Percentiles rank a stretch among this genome's conserved stretches.
These are phyloP conservation scores for Acronicta aceris DNA, from an alignment of 2,888 invertebrate genomes.

Conservation along the genomic window DNA sequence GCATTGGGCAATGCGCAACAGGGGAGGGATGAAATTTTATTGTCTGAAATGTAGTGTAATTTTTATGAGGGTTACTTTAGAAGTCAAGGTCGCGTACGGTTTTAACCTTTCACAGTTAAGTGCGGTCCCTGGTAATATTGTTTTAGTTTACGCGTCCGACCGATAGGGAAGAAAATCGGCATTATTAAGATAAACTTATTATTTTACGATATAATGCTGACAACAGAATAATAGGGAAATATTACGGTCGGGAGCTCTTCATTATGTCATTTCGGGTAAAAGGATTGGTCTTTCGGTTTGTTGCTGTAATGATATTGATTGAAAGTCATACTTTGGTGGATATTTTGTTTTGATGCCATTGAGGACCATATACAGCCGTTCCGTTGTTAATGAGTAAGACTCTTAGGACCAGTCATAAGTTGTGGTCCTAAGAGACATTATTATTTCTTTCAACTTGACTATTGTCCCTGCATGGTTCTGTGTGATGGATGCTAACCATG, in stretches of 20 bases:
- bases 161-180: conserved; percentile 19
- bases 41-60: conserved; percentile 51
- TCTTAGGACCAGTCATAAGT: too few relatives aligned
- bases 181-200: conserved; percentile 30
- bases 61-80: conserved; percentile 41
- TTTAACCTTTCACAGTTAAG: conserved; percentile 42
- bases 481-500: too few relatives aligned
- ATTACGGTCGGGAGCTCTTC: conserved; percentile 13
- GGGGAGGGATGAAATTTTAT: conserved; percentile 46
- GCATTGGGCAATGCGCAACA: conserved; percentile 47
- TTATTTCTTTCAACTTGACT: too few relatives aligned
- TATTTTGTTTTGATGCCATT: not conserved
- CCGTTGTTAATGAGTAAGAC: too few relatives aligned
- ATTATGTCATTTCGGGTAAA: conserved; percentile 19
- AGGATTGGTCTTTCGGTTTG: not conserved
- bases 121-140: conserved; percentile 36
- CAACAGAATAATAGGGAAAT: conserved; percentile 2
- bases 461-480: too few relatives aligned
- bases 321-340: not conserved
- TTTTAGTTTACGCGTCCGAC: conserved; percentile 22
- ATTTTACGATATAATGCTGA: conserved; percentile 30
- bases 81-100: conserved; percentile 42
- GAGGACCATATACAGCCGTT: too few relatives aligned
- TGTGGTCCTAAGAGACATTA: too few relatives aligned
- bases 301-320: not conserved